Evolutionary conservation across 2,888 invertebrate species (phyloP).

Genomic region (Acleris sparsana): DNA sequence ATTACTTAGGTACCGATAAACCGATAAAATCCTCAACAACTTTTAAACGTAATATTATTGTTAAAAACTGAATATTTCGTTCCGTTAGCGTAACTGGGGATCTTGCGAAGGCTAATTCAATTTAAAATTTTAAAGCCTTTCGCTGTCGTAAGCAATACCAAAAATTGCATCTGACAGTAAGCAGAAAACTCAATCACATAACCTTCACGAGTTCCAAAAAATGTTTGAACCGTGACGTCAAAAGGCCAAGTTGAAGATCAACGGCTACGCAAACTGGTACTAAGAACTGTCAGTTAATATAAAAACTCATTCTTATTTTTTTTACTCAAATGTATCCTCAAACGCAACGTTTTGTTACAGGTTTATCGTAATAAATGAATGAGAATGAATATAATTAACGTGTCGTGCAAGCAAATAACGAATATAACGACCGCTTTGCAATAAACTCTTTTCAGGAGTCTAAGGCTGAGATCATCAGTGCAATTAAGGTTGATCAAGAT

Average conservation of each 20-base stretch:
- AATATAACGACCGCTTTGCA: slow-evolving; percentile 8
- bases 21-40: neutral
- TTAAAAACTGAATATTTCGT: neutral
- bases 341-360: slow-evolving; percentile 2
- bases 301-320: neutral
- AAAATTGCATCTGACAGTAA: slow-evolving; percentile 10
- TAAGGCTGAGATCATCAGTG: slow-evolving; percentile 27
- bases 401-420: neutral
- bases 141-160: slow-evolving; percentile 5
- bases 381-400: neutral
- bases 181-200: slow-evolving; percentile 20
- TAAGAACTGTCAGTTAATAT: slow-evolving; percentile 12
- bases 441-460: slow-evolving; percentile 26
- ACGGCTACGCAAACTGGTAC: slow-evolving; percentile 10
- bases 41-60: neutral
- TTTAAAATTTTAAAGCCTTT: slow-evolving; percentile 12
- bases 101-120: slow-evolving; percentile 14
- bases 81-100: neutral
- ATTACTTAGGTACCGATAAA: no score
- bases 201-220: slow-evolving; percentile 24
- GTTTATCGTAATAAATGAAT: neutral
- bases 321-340: neutral
- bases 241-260: slow-evolving; percentile 17
- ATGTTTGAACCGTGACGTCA: slow-evolving; percentile 27
- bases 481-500: slow-evolving; percentile 35